Percentiles rank a stretch among this genome's conserved stretches.
These are phyloP conservation scores for Sciurus niger DNA, from an alignment of 2,113 vertebrate species.

Conservation along the genomic window DNA sequence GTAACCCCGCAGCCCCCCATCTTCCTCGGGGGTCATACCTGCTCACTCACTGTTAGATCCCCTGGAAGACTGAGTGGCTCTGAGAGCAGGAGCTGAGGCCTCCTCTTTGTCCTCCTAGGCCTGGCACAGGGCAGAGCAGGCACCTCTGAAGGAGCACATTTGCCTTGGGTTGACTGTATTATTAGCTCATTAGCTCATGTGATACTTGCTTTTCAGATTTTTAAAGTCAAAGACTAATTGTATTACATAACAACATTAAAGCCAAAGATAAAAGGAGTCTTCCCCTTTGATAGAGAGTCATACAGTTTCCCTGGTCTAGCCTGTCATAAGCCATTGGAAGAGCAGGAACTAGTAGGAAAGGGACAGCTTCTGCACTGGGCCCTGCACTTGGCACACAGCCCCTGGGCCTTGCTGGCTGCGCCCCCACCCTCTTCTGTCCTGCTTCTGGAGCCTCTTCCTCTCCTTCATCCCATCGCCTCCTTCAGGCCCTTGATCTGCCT, in stretches of 20 bases:
- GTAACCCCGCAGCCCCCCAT: neutral
- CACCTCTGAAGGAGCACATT: neutral
- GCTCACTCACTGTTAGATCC: neutral
- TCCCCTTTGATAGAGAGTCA: slow-evolving; percentile 23
- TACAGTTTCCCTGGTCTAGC: neutral
- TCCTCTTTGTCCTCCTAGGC: neutral
- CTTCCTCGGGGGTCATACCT: neutral
- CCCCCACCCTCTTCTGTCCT: neutral
- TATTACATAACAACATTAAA: neutral
- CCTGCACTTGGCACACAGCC: fast-evolving
- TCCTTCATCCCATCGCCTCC: neutral
- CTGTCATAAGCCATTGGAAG: neutral
- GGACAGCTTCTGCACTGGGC: neutral
- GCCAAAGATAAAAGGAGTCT: slow-evolving; percentile 31
- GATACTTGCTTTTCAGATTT: slow-evolving; percentile 34
- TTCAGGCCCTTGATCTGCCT: slow-evolving; percentile 28
- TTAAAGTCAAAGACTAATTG: slow-evolving; percentile 32
- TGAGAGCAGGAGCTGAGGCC: neutral
- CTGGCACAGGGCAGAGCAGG: neutral
- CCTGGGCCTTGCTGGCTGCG: fast-evolving
- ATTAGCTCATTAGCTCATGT: slow-evolving; percentile 42
- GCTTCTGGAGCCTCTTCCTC: neutral
- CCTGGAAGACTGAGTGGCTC: neutral
- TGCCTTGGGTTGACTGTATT: neutral
- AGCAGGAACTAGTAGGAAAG: neutral